Evolutionary conservation across 2,888 invertebrate species (phyloP).

Genomic region (Synergus gifuensis): DNA sequence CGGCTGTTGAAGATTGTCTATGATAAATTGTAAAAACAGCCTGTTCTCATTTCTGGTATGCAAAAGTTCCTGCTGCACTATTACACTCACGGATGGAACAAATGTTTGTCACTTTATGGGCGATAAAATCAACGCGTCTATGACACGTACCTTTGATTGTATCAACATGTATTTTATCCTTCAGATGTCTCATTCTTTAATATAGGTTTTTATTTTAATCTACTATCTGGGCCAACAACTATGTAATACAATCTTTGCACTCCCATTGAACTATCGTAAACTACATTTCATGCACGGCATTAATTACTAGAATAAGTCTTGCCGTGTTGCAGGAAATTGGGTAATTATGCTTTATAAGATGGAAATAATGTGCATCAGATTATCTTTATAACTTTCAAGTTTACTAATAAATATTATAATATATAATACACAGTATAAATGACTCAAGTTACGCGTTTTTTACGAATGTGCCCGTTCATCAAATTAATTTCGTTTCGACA

Average conservation of each 20-base stretch:
- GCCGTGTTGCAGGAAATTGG: not conserved
- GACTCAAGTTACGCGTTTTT: too few relatives aligned
- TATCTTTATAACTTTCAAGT: not conserved
- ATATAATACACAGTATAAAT: not conserved
- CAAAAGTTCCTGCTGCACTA: not conserved
- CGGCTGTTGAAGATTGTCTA: constrained; percentile 19
- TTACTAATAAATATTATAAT: not conserved
- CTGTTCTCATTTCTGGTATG: not conserved
- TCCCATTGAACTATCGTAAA: too few relatives aligned
- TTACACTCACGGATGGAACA: not conserved
- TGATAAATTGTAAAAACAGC: constrained; percentile 31
- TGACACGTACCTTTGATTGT: constrained; percentile 5
- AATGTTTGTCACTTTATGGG: not conserved
- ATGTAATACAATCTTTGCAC: not conserved
- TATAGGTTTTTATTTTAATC: not conserved
- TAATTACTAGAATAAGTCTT: too few relatives aligned
- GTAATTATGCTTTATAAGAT: not conserved
- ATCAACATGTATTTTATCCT: not conserved
- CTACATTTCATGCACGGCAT: not conserved
- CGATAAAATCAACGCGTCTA: constrained; percentile 23
- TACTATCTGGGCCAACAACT: not conserved
- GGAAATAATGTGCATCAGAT: not conserved
- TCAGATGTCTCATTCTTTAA: not conserved
- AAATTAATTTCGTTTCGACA: too few relatives aligned
- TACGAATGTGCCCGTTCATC: too few relatives aligned